Percentiles rank a stretch among this genome's conserved stretches.
These are phyloP conservation scores for Nesidiocoris tenuis DNA, from an alignment of 2,888 invertebrate species.

Conservation along the genomic window DNA sequence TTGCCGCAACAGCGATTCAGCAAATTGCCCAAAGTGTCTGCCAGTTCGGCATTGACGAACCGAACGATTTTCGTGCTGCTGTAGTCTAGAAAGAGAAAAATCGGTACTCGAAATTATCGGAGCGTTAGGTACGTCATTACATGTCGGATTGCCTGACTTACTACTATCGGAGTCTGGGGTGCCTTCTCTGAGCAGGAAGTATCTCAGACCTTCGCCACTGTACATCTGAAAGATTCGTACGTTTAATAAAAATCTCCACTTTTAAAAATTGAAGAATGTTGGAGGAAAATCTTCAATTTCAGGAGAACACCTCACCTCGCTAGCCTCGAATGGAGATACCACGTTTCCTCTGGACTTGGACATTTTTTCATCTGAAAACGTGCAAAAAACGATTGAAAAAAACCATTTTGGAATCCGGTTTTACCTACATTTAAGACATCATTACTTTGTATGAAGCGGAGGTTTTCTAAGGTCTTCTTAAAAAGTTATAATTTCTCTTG, in stretches of 20 bases:
- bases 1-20: conserved; percentile 75
- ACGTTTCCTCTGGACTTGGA: conserved; percentile 94
- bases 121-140: no score
- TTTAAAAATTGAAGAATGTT: no score
- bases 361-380: conserved; percentile 75
- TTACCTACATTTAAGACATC: no score
- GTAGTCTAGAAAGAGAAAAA: conserved; percentile 70
- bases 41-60: conserved; percentile 83
- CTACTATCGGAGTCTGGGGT: conserved; percentile 88
- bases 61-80: conserved; percentile 72
- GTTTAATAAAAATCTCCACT: background rate
- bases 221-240: conserved; percentile 12
- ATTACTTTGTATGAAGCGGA: no score
- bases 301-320: conserved; percentile 52
- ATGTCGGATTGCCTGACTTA: no score
- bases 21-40: conserved; percentile 89
- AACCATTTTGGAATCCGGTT: no score
- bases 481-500: no score
- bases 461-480: no score
- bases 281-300: no score
- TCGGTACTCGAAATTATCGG: conserved; percentile 9
- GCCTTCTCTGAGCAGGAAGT: conserved; percentile 86
- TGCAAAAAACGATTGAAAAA: no score
- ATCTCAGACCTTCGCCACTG: conserved; percentile 76
- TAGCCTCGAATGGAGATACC: conserved; percentile 69